Base-by-base conservation (phyloP, 2,888 invertebrate genomes). In the Diplolepis rosae region DNA sequence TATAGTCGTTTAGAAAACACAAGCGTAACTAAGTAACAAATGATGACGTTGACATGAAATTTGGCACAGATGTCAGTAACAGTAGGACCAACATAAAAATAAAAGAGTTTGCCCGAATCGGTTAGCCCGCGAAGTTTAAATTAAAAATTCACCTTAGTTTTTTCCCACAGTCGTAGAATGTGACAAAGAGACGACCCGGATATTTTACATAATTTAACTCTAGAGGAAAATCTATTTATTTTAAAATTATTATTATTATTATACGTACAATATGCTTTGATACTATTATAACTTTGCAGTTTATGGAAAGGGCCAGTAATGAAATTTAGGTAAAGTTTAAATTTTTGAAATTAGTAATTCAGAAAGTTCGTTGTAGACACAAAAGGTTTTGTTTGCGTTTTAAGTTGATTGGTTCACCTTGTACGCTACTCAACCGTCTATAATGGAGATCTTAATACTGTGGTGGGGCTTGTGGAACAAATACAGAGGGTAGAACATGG, bases 371-470 rank as follows among this genome's bases (percentile, higher is more conserved):
- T 0, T 45, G 6, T 45, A 7, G 2, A 45, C 7, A 9, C 2
- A 7, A 45, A 45, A 9, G 9, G 9, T 45, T 45, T 15, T 9
- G 45, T 7, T 7, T 61, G 35, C 24, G 11, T 24, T 22, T 39
- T 6, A 22, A 39, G 35, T 13, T 24, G 24, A 61, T 13, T 35
- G 39, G 39, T 24, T 61, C 35, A 39, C 32, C 24, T 39, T 39
- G 24, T 61, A 61, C 4, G 39, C n/a, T 39, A 61, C 7, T 61
- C 24, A 61, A 61, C 61, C 39, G 61, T 61, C 61, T 61, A 39
- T 61, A 61, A 56, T 56, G 24, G 35, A 56, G 56, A 56, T 24
- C 56, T 56, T 56, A 56, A 61, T 61, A 35, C 61, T 61, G 35
- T 39, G 4, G 27, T 61, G 61, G 61, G 61, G 39, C 61, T 61